phyloP scores from a whole-genome alignment of 1,140 invertebrate genomes.

The Littorina saxatilis region DNA sequence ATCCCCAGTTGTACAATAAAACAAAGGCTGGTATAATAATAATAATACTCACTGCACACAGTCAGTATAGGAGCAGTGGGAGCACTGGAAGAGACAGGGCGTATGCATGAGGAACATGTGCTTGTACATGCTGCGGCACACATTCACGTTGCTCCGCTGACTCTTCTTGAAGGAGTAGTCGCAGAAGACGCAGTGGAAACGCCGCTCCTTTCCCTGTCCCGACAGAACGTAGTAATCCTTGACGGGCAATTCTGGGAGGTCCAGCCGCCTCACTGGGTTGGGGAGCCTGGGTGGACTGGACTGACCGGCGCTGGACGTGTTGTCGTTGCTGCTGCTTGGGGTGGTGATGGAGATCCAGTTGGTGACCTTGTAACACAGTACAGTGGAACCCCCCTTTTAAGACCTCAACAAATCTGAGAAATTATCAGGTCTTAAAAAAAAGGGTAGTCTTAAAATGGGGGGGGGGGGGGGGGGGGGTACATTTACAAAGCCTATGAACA shows the following conservation, averaged over 20 bases:
- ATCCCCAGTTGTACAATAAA: too few relatives aligned
- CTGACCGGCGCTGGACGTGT: background rate
- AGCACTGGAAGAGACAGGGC: background rate
- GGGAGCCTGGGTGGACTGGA: too few relatives aligned
- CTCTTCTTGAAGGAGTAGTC: slow-evolving; percentile 11
- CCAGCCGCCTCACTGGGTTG: too few relatives aligned
- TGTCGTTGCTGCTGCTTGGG: background rate
- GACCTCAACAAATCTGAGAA: too few relatives aligned
- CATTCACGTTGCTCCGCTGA: background rate
- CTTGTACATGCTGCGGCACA: slow-evolving; percentile 16
- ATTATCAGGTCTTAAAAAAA: too few relatives aligned
- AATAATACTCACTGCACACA: background rate
- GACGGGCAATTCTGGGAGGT: background rate
- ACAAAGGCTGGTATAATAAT: too few relatives aligned
- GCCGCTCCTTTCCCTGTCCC: background rate
- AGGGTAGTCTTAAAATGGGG: too few relatives aligned
- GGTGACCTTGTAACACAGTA: too few relatives aligned
- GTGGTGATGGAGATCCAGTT: slow-evolving; percentile 11
- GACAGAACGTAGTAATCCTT: background rate
- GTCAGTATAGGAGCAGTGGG: background rate
- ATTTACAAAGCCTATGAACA: too few relatives aligned
- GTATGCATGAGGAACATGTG: slow-evolving; percentile 1
- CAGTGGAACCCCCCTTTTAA: too few relatives aligned
- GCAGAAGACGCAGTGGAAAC: background rate
- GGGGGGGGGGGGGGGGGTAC: too few relatives aligned